Conservation (phyloP, 2,888 invertebrate genomes). For the Phyllotreta cruciferae region DNA sequence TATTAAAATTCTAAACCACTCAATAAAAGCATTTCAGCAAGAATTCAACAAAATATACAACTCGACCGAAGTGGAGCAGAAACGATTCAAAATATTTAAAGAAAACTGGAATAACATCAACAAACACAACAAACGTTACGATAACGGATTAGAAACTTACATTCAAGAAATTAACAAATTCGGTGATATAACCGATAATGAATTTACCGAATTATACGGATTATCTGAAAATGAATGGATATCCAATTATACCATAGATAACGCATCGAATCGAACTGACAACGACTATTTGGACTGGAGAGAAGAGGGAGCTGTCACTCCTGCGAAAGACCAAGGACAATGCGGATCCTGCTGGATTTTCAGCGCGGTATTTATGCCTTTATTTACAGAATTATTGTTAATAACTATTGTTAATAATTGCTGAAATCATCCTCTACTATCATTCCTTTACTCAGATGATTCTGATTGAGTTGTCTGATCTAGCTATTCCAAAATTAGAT, state of each 20-base stretch:
- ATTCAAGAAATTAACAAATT: slow-evolving; percentile 24
- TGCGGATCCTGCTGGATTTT: slow-evolving; percentile 39
- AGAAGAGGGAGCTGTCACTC: slow-evolving; percentile 30
- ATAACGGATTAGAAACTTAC: slow-evolving; percentile 19
- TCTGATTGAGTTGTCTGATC: too few relatives aligned
- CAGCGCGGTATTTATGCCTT: slow-evolving; percentile 29
- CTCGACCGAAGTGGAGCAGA: slow-evolving; percentile 19
- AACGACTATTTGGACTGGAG: slow-evolving; percentile 31
- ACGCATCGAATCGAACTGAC: background rate
- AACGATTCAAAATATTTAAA: slow-evolving; percentile 28
- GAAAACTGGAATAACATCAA: slow-evolving; percentile 31
- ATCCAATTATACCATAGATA: slow-evolving; percentile 2
- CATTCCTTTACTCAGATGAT: too few relatives aligned
- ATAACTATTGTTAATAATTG: background rate
- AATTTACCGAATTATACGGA: slow-evolving; percentile 19
- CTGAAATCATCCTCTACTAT: too few relatives aligned
- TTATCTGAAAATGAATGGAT: slow-evolving; percentile 6
- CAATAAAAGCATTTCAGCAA: slow-evolving; percentile 1
- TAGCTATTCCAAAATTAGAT: too few relatives aligned
- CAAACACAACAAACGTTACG: slow-evolving; percentile 31
- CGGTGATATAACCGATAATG: slow-evolving; percentile 19
- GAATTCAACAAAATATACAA: slow-evolving; percentile 28
- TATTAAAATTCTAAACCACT: too few relatives aligned
- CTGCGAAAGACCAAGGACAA: slow-evolving; percentile 34
- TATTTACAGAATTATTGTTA: background rate